A percentile compares a stretch with the other conserved stretches of the same genome.
phyloP scores from a whole-genome alignment of 35 echinoderm and acorn worm species.

The Apostichopus californicus region DNA sequence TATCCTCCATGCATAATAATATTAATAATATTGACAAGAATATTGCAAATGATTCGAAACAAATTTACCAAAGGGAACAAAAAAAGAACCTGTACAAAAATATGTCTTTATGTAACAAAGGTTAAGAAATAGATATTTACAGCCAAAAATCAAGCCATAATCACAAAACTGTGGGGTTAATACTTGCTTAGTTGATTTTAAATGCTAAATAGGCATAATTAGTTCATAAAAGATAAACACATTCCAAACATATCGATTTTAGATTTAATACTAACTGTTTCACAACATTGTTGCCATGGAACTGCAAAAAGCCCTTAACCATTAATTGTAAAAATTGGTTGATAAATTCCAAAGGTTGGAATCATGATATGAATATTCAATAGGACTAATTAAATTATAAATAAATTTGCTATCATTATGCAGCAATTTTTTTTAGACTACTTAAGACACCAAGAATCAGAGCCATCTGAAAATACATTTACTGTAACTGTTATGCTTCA shows the following conservation, averaged over 20 bases:
- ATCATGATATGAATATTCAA: no score
- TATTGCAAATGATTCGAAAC: constrained; percentile 55
- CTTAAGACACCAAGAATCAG: no score
- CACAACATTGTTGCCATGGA: not conserved
- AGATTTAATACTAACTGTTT: not conserved
- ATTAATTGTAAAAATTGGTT: no score
- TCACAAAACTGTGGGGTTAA: not conserved
- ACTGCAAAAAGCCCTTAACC: no score
- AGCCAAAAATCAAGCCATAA: constrained; percentile 10
- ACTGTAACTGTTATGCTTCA: no score
- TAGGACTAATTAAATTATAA: no score
- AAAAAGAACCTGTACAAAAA: constrained; percentile 52
- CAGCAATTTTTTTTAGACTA: no score
- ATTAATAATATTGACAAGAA: constrained; percentile 62
- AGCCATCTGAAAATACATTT: no score
- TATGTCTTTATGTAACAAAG: constrained; percentile 61
- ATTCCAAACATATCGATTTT: not conserved
- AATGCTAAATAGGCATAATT: not conserved
- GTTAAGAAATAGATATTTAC: constrained; percentile 56
- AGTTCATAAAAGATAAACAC: not conserved
- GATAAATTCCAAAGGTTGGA: no score
- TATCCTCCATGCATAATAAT: constrained; percentile 46
- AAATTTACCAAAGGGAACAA: constrained; percentile 32
- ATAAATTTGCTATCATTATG: no score
- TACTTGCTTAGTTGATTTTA: not conserved